Evolutionary conservation across 2,888 invertebrate genomes (phyloP).

Genomic region (Leptinotarsa tumamoca): DNA sequence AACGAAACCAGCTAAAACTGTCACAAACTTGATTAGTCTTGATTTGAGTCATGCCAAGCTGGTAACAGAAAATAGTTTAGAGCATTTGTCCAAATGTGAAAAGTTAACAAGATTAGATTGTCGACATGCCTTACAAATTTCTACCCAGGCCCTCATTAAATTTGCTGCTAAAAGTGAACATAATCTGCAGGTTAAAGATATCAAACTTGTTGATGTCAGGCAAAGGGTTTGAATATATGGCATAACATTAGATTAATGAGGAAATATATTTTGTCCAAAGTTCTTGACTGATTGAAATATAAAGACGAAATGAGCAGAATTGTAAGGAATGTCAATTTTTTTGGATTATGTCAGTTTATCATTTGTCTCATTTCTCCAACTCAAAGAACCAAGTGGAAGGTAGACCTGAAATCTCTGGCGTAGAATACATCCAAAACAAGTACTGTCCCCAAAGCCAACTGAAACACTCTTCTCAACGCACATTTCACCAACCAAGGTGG

Average conservation of each 20-base stretch:
- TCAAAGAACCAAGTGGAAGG: neutral
- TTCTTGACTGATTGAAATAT: neutral
- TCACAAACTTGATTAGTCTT: conserved; percentile 77
- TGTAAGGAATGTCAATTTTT: neutral
- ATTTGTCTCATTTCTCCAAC: neutral
- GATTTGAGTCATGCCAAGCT: conserved; percentile 86
- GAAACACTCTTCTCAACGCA: too few species aligned
- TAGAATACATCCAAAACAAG: too few species aligned
- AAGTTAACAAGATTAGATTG: conserved; percentile 80
- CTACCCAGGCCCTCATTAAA: conserved; percentile 84
- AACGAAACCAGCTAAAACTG: conserved; percentile 78
- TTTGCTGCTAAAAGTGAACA: conserved; percentile 85
- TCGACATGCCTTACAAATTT: conserved; percentile 83
- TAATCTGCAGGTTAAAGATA: conserved; percentile 83
- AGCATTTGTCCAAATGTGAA: conserved; percentile 83
- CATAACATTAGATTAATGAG: neutral
- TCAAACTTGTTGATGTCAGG: conserved; percentile 76
- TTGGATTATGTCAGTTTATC: neutral
- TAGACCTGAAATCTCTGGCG: too few species aligned
- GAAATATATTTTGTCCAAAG: conserved; percentile 4
- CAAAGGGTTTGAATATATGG: conserved; percentile 41
- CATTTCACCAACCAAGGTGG: too few species aligned
- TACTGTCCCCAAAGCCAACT: too few species aligned
- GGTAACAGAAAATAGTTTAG: conserved; percentile 84
- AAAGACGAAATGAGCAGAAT: neutral